Base-by-base conservation (phyloP, 2,888 invertebrate species). In the Drosophila diplacantha region DNA sequence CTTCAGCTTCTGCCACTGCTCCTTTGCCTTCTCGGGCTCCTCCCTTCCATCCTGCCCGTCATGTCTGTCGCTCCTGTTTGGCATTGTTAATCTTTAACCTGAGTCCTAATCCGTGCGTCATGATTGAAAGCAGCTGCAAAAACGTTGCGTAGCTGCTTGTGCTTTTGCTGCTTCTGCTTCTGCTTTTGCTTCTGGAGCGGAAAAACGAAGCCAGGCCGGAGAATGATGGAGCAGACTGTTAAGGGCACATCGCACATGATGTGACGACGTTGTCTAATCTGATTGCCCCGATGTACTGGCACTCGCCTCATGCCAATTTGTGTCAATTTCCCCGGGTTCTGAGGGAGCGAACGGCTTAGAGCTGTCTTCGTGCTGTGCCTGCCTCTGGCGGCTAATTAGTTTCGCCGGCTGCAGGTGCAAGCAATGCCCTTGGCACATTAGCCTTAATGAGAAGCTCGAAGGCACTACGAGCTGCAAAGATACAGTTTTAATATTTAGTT, bases 81-180 rank as follows among this genome's bases (percentile, higher is more conserved):
- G 41, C 62, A 57, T 79, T 73, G 74, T 71, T 82, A 80, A 80
- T 82, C 78, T 80, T 82, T 76, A 82, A 76, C 82, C 80, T 69
- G 77, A 69, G 74, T 69, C 66, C 78, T 79, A 78, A 81, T 79
- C 78, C 78, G 78, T 80, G 78, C 78, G 78, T 82, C 78, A 82
- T 79, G 82, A 79, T 82, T 79, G 81, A 77, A 77, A 66, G 79
- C 75, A 77, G 75, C 78, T 75, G 70, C 77, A 73, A 50, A 56
- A 81, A 59, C 69, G 64, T 67, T 78, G 79, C 68, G 69, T 73
- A 52, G 49, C 57, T 55, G 34, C 38, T 37, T 18, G 35, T 54
- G 37, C 32, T 43, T 22, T 20, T 46, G 38, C 52, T 43, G 11
- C 1, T 16, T 24, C 12, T 31, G 54, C 7, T 14, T 9, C 32